These are phyloP conservation scores for Chelonus formosanus DNA, from an alignment of 2,888 invertebrate species.

Conservation along the genomic window DNA sequence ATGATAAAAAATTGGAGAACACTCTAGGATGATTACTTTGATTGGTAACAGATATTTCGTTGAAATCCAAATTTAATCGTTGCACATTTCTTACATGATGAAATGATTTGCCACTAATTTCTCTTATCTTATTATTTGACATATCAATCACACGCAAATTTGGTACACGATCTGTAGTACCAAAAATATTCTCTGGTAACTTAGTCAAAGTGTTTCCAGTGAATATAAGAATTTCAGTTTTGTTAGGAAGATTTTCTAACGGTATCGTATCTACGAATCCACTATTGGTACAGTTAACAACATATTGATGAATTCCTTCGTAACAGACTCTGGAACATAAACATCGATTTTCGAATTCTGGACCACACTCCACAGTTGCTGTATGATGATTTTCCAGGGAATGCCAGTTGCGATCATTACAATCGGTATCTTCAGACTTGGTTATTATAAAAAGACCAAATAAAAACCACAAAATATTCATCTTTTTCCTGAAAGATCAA, in stretches of 20 bases:
- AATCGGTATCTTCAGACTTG: slow-evolving; percentile 40
- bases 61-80: slow-evolving; percentile 76
- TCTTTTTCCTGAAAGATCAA: slow-evolving; percentile 39
- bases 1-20: slow-evolving; percentile 75
- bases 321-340: slow-evolving; percentile 69
- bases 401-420: slow-evolving; percentile 54
- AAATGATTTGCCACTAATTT: slow-evolving; percentile 78
- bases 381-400: slow-evolving; percentile 51
- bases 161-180: slow-evolving; percentile 69
- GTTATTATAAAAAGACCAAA: slow-evolving; percentile 31
- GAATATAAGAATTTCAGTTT: slow-evolving; percentile 76
- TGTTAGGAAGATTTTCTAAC: slow-evolving; percentile 71
- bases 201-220: slow-evolving; percentile 74
- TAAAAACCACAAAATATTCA: slow-evolving; percentile 41
- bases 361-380: slow-evolving; percentile 61
- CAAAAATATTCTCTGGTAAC: slow-evolving; percentile 78
- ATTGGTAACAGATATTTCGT: slow-evolving; percentile 72
- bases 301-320: slow-evolving; percentile 67
- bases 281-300: slow-evolving; percentile 77
- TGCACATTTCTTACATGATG: slow-evolving; percentile 77
- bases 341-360: slow-evolving; percentile 67
- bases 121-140: slow-evolving; percentile 76
- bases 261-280: slow-evolving; percentile 70
- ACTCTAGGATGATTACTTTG: slow-evolving; percentile 74
- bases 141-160: slow-evolving; percentile 75